Evolutionary conservation across 2,797 vertebrate genomes (phyloP), one percentile per base, ranked within the genome.

Genomic region (Sardinella longiceps): DNA sequence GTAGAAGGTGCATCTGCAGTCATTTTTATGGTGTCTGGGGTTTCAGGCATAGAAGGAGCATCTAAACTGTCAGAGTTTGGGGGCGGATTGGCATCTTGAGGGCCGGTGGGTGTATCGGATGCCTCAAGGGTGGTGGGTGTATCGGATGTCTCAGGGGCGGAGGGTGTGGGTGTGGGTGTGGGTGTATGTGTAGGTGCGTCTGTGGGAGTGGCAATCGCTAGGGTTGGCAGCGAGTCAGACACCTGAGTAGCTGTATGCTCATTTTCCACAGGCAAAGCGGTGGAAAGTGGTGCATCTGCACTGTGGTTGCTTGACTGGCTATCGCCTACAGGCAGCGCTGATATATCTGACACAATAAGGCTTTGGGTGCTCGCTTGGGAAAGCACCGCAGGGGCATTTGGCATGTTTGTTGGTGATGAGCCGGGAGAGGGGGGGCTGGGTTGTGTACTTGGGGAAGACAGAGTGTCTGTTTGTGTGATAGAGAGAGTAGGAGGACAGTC

Each of bases 401-500:
- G 70, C 70, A 77, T 77, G 70, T 77, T 39, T 39, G 70, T 39
- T 39, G 70, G 37, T 23, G 37, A 39, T 77, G 9, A 77, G 10
- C 33, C 43, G 33, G 37, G 20, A 43, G 70, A 77, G 70, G 70
- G 37, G 37, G 5, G 39, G 9, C 18, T 77, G 70, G 70, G 37
- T 5, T 70, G 63, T 70, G 63, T 12, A 15, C 46, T 48, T 48
- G 14, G 63, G 70, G 33, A 18, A 39, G 30, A 15, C 3, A 5
- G 14, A 28, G 30, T 74, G 70, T 43, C 18, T 39, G 70, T n/a
- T n/a, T n/a, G 70, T 43, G 70, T n/a, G 23, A 23, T 23, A 43
- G 70, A 39, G 9, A 43, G 81, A 39, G 58, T 51, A 89, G 88
- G 85, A 86, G 81, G 0, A 30, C 6, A 80, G 28, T 56, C 81